These are phyloP conservation scores for Tetheella fluctuosa DNA, from an alignment of 2,888 invertebrate genomes.

Conservation along the genomic window DNA sequence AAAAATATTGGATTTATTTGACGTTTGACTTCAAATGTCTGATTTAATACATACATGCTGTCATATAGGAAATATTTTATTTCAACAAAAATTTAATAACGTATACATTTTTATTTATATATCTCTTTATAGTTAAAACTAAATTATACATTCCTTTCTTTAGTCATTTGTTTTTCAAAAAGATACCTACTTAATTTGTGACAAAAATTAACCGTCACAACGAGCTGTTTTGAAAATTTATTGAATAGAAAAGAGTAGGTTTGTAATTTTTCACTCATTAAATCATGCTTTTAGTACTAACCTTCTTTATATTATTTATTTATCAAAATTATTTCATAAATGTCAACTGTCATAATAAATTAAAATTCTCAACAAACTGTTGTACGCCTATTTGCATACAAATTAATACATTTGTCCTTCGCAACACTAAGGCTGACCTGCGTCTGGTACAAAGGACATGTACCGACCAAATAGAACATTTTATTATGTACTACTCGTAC, in stretches of 20 bases:
- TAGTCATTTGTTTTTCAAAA: too few species aligned
- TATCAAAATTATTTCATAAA: background rate
- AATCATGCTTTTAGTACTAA: too few species aligned
- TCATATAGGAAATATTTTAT: background rate
- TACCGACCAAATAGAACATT: background rate
- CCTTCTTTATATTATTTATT: too few species aligned
- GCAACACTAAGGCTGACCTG: background rate
- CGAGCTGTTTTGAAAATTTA: too few species aligned
- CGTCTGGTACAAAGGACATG: background rate
- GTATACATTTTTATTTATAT: too few species aligned
- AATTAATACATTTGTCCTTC: slow-evolving; percentile 33
- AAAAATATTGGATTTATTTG: background rate
- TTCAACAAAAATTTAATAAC: background rate
- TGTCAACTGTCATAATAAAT: slow-evolving; percentile 11
- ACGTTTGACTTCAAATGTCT: background rate
- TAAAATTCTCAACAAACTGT: slow-evolving; percentile 26
- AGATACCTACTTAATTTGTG: too few species aligned
- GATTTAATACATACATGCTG: background rate
- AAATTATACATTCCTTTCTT: too few species aligned
- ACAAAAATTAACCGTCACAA: too few species aligned
- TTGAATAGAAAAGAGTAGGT: too few species aligned
- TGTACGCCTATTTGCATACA: slow-evolving; percentile 35
- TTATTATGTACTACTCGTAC: background rate
- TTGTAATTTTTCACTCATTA: too few species aligned
- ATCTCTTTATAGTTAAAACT: too few species aligned